These are phyloP conservation scores for Himalopsyche tibetana DNA, from an alignment of 2,888 invertebrate genomes.

Conservation along the genomic window DNA sequence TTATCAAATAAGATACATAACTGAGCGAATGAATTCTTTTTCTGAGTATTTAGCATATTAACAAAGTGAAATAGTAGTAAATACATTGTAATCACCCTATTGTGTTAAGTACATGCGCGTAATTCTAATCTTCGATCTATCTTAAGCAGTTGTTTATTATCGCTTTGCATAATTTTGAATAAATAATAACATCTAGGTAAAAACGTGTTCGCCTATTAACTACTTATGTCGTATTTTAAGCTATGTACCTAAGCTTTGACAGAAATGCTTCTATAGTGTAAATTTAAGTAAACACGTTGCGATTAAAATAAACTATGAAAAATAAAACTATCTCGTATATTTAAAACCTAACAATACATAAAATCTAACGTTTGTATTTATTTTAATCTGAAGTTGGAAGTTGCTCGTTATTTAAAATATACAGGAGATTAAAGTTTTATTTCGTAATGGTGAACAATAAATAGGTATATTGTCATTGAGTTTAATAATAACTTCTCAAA, in stretches of 20 bases:
- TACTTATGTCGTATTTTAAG: slow-evolving; percentile 55
- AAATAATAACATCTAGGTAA: slow-evolving; percentile 57
- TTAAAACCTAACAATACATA: slow-evolving; percentile 1
- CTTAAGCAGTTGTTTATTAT: slow-evolving; percentile 64
- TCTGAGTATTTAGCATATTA: too few relatives aligned
- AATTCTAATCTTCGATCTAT: slow-evolving; percentile 59
- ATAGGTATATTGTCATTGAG: too few relatives aligned
- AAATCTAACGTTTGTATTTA: background rate
- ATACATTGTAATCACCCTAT: background rate
- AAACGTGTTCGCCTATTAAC: slow-evolving; percentile 45
- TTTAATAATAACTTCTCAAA: too few relatives aligned
- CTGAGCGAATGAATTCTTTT: too few relatives aligned
- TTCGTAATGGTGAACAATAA: too few relatives aligned
- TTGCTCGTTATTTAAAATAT: background rate
- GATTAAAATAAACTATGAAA: slow-evolving; percentile 36
- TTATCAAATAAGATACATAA: too few relatives aligned
- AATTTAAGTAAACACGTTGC: background rate
- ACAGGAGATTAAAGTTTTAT: background rate
- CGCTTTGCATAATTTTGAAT: slow-evolving; percentile 63
- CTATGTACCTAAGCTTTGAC: slow-evolving; percentile 53
- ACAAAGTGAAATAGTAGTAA: too few relatives aligned
- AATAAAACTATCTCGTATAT: slow-evolving; percentile 20
- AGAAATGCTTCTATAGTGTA: slow-evolving; percentile 57
- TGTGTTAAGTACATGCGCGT: background rate
- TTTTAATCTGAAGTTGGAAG: background rate